Conservation (phyloP, 2,797 vertebrate genomes). For the Scyliorhinus canicula region DNA sequence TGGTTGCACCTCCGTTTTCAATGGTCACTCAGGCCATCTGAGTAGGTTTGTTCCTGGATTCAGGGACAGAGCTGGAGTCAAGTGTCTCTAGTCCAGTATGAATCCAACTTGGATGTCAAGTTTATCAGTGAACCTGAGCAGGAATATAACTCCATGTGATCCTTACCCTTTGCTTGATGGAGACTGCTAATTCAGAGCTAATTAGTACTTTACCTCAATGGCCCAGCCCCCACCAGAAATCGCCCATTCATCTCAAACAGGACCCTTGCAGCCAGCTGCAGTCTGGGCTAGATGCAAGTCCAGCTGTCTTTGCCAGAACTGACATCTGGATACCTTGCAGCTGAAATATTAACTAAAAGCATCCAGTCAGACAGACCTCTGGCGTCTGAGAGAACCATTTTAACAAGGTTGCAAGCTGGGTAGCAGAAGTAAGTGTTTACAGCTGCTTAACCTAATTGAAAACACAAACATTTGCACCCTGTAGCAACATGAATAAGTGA, state of each 20-base stretch:
- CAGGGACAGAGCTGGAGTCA: neutral
- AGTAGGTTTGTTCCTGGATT: neutral
- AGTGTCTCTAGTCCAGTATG: neutral
- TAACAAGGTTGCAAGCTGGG: neutral
- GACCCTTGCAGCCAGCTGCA: neutral
- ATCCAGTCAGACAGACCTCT: neutral
- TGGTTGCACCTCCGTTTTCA: neutral
- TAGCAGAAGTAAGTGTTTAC: neutral
- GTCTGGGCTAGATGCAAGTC: neutral
- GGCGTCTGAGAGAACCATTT: neutral
- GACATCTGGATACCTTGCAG: neutral
- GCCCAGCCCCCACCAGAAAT: neutral
- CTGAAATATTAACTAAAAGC: neutral
- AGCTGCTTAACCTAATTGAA: conserved; percentile 21
- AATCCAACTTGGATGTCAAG: neutral
- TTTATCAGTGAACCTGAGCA: neutral
- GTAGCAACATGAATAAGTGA: neutral
- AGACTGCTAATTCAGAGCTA: neutral
- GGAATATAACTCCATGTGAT: neutral
- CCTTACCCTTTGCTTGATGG: neutral
- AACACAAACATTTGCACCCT: neutral
- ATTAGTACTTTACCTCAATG: neutral
- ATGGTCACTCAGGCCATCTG: neutral
- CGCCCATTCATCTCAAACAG: neutral
- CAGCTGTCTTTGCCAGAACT: neutral